Percentiles rank a stretch among this genome's conserved stretches.
Evolutionary conservation across 2,797 vertebrate genomes (phyloP).

Genomic region (Avahi laniger): DNA sequence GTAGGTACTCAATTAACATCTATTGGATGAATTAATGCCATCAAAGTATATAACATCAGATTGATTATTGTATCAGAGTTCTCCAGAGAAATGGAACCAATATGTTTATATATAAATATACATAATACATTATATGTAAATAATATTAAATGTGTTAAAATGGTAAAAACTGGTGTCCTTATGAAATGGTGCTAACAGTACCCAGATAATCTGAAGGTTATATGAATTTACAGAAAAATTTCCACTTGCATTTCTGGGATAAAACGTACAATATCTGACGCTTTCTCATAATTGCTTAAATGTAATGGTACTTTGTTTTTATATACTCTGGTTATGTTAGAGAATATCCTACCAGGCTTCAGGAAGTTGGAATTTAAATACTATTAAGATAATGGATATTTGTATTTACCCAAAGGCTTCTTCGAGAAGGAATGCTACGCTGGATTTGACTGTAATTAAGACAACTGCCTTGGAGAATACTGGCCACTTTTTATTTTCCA

Average conservation of each 20-base stretch:
- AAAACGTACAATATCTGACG: background rate
- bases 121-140: background rate
- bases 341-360: background rate
- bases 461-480: background rate
- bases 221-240: background rate
- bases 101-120: background rate
- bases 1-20: background rate
- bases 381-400: background rate
- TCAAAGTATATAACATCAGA: background rate
- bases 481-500: background rate
- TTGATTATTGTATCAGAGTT: background rate
- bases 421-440: background rate
- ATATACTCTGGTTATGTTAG: background rate
- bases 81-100: background rate
- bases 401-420: background rate
- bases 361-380: background rate
- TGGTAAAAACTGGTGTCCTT: background rate
- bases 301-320: background rate
- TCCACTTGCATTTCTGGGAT: background rate
- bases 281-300: background rate
- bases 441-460: background rate
- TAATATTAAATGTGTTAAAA: background rate
- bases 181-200: background rate
- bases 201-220: background rate
- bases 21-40: background rate